phyloP scores from a whole-genome alignment of 2,888 invertebrate genomes.

The Aplocera efformata region DNA sequence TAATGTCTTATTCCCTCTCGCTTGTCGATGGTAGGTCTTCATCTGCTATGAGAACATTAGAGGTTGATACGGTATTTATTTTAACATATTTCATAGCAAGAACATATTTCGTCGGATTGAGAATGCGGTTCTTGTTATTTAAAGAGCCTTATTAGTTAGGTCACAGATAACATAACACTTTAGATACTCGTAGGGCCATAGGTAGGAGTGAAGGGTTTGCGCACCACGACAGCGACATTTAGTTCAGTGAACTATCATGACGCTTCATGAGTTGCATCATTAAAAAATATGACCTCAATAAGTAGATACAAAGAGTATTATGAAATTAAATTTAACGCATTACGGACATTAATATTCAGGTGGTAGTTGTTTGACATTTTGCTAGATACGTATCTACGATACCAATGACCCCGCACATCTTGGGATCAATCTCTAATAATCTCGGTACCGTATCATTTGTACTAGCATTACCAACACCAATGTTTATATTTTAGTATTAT shows the following conservation, averaged over 20 bases:
- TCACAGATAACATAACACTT: no score
- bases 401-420: slow-evolving; percentile 45
- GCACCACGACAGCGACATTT: slow-evolving; percentile 40
- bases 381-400: slow-evolving; percentile 46
- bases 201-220: slow-evolving; percentile 30
- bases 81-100: no score
- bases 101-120: no score
- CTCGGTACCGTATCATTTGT: not conserved
- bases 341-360: slow-evolving; percentile 38
- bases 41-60: no score
- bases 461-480: not conserved
- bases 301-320: slow-evolving; percentile 37
- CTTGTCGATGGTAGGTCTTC: no score
- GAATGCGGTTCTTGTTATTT: no score
- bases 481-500: not conserved
- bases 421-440: slow-evolving; percentile 18
- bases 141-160: slow-evolving; percentile 11
- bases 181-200: slow-evolving; percentile 17
- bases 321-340: slow-evolving; percentile 47
- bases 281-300: slow-evolving; percentile 53
- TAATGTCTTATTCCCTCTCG: no score
- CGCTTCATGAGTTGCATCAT: slow-evolving; percentile 43
- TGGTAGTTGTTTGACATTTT: slow-evolving; percentile 53
- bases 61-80: no score
- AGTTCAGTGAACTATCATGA: slow-evolving; percentile 40